Conservation (phyloP, 2,113 vertebrate species). For the Pterocles orientalis region DNA sequence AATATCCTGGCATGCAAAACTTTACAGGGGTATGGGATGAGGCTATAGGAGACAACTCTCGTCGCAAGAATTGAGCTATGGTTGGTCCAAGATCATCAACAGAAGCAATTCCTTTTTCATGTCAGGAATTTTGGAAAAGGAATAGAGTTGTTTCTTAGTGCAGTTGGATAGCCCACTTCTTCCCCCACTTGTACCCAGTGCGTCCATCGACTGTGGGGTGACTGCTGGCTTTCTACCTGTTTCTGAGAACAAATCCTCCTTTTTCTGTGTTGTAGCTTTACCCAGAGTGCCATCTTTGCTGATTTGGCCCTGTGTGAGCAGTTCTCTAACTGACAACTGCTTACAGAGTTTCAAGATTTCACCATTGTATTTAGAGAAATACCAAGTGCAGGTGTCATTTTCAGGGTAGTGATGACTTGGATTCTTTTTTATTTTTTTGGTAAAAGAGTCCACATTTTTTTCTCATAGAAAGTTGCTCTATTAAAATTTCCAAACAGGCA, state of each 20-base stretch:
- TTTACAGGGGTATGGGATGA: background rate
- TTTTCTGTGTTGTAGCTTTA: background rate
- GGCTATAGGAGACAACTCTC: background rate
- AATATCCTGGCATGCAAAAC: background rate
- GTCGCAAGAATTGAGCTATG: background rate
- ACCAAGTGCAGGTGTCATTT: background rate
- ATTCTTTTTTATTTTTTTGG: background rate
- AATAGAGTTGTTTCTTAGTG: background rate
- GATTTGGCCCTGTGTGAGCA: background rate
- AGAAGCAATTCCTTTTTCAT: background rate
- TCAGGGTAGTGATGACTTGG: background rate
- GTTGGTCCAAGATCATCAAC: background rate
- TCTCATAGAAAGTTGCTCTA: background rate
- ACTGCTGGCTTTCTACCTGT: background rate
- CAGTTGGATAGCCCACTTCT: background rate
- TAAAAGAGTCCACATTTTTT: background rate
- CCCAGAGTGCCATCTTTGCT: background rate
- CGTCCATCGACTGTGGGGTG: background rate
- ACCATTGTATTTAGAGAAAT: background rate
- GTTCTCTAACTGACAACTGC: background rate
- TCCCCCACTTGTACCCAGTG: background rate
- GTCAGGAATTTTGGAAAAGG: background rate
- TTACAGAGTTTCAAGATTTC: background rate
- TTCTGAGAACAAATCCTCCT: background rate
- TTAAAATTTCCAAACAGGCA: background rate